Evolutionary conservation across 2,113 vertebrate species (phyloP).

Genomic region (Tor tambroides): DNA sequence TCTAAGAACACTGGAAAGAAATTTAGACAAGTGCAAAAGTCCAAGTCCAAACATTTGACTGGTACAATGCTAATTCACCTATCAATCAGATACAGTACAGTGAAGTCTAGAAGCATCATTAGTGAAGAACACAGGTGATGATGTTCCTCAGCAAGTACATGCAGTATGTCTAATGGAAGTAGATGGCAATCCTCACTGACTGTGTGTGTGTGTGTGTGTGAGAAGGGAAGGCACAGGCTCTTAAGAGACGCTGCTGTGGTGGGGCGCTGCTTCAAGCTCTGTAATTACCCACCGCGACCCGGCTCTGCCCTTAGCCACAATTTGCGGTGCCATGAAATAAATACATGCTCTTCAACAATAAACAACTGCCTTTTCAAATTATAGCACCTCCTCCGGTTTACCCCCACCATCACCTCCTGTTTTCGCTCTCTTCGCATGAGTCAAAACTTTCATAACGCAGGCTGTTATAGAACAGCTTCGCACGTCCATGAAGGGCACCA

Average conservation of each 20-base stretch:
- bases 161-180: slow-evolving; percentile 4
- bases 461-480: not conserved
- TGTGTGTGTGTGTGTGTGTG: slow-evolving; percentile 28
- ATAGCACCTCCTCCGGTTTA: slow-evolving; percentile 70
- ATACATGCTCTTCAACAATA: slow-evolving; percentile 80
- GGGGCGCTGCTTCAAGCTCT: slow-evolving; percentile 68
- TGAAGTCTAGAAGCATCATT: not conserved
- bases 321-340: slow-evolving; percentile 80
- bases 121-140: not conserved
- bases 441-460: slow-evolving; percentile 31
- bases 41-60: not conserved
- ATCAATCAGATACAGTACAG: not conserved
- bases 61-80: not conserved
- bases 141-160: slow-evolving; percentile 20
- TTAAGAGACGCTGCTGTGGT: slow-evolving; percentile 68
- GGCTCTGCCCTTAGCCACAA: slow-evolving; percentile 79
- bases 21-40: not conserved
- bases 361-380: slow-evolving; percentile 79
- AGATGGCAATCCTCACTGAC: not conserved
- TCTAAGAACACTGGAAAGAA: not conserved
- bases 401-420: slow-evolving; percentile 55
- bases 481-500: slow-evolving; percentile 1
- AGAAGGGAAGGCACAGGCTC: slow-evolving; percentile 54
- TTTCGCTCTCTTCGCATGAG: slow-evolving; percentile 24
- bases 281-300: slow-evolving; percentile 73